Evolutionary conservation across 2,888 invertebrate genomes (phyloP), one percentile per base, ranked within the genome.

Genomic region (Abrostola tripartita): DNA sequence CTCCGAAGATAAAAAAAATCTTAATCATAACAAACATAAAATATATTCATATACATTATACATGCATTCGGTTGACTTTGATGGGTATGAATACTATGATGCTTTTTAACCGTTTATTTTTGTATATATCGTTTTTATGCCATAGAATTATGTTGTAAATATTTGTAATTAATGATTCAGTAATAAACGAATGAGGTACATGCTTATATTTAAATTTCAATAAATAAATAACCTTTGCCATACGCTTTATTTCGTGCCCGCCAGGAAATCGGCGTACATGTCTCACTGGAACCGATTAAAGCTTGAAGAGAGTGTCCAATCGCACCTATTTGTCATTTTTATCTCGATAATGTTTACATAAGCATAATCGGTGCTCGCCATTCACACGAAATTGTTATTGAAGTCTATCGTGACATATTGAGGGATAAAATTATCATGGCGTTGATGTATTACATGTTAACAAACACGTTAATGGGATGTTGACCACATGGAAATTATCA

Each of bases 331-430:
- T 86, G 83, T 85, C 88, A 87, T 84, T 88, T 81, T 92, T 92
- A 92, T 92, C 92, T 74, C 64, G 68, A 75, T 78, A 66, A 47
- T 89, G 88, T 91, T 88, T 91, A 85, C 81, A 77, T 40, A 85
- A 80, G 77, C 81, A 83, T 90, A 92, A 90, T 91, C 89, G 86
- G 81, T 84, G 86, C 74, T 80, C 75, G 81, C 79, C 83, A 88
- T 86, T 88, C 82, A 82, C 79, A 77, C 83, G 66, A 87, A 89
- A 88, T 88, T 88, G 89, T 89, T 91, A 90, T 89, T 90, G 85
- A 81, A 81, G 77, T 82, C 76, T 85, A 87, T 88, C 88, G 79
- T 87, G 88, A 85, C 85, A 86, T 70, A 66, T 71, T 55, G 61
- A 61, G 61, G 64, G 84, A 87, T 87, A 83, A 84, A 82, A 74